These are phyloP conservation scores for Thunnus thynnus DNA, from an alignment of 2,113 vertebrate genomes.

Conservation along the genomic window DNA sequence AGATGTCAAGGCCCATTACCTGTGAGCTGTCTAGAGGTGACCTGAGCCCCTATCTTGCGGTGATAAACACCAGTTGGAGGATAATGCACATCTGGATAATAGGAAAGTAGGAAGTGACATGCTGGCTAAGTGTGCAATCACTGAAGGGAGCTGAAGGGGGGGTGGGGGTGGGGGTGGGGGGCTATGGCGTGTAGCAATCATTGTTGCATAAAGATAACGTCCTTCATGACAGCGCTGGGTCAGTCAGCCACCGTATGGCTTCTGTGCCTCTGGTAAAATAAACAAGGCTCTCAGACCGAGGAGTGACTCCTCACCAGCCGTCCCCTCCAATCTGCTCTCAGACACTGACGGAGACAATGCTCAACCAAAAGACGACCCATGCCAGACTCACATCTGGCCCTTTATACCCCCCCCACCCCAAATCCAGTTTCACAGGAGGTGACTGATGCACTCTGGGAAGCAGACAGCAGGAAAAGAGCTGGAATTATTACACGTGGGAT, in stretches of 20 bases:
- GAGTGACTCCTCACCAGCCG: conserved; percentile 48
- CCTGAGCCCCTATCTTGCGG: conserved; percentile 59
- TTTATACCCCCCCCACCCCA: background rate
- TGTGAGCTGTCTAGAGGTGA: conserved; percentile 74
- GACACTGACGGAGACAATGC: conserved; percentile 39
- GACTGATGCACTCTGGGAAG: conserved; percentile 30
- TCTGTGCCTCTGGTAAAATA: conserved; percentile 59
- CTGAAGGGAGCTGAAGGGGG: conserved; percentile 8
- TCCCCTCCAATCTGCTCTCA: conserved; percentile 57
- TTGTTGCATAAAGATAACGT: conserved; percentile 68
- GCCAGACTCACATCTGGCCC: background rate
- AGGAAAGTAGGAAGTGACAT: conserved; percentile 46
- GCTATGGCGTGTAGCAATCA: conserved; percentile 23
- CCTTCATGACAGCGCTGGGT: conserved; percentile 61
- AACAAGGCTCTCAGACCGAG: conserved; percentile 49
- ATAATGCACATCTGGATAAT: conserved; percentile 74
- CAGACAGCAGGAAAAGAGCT: background rate
- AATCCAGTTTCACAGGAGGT: conserved; percentile 31
- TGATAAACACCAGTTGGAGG: conserved; percentile 69
- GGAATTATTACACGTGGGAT: background rate
- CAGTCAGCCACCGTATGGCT: conserved; percentile 64
- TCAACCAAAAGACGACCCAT: conserved; percentile 37
- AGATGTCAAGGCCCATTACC: conserved; percentile 81
- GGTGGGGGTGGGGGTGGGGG: background rate
- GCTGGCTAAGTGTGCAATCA: conserved; percentile 54